Evolutionary conservation across 2,888 invertebrate genomes (phyloP), one percentile per base, ranked within the genome.

Genomic region (Tiliacea citrago): DNA sequence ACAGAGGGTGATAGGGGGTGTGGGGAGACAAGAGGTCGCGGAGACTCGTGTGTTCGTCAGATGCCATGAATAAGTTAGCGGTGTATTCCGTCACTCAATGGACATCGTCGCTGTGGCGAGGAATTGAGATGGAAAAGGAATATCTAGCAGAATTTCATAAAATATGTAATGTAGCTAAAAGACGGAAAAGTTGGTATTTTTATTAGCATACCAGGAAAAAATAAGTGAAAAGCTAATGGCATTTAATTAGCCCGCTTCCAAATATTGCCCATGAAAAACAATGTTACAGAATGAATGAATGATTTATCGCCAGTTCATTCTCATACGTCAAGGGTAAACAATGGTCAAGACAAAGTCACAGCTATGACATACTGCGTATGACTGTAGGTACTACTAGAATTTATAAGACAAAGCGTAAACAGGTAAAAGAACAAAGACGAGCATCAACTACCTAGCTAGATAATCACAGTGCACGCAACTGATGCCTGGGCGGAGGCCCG

Each of bases 51-150:
- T 75, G 88, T 85, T 85, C 88, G 90, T 86, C 90, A 88, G 88
- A 90, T 90, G 90, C 88, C 91, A 93, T 94, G 93, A 94, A 95
- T 95, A 94, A 93, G 81, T 94, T 88, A 94, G 88, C 84, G 84
- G 77, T 79, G 85, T 89, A 91, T 91, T 92, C 90, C 87, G 89
- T 86, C 92, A 89, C 89, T 90, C 91, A 91, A 92, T 90, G 90
- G 88, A 87, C 89, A 90, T 88, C 86, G 86, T 80, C 83, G 83
- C 75, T 82, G 84, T 83, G 71, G 69, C 42, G 24, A 79, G 68
- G 45, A 61, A 75, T 69, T 58, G 45, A 74, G 63, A 81, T 67
- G 18, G 58, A 66, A 61, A 66, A 49, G 49, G 39, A 61, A 67
- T 42, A 61, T 21, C 47, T 71, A 21, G 21, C 12, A 63, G 51